A percentile compares a stretch with the other conserved stretches of the same genome.
These are phyloP conservation scores for Venusia cambrica DNA, from an alignment of 2,888 invertebrate species.

Conservation along the genomic window DNA sequence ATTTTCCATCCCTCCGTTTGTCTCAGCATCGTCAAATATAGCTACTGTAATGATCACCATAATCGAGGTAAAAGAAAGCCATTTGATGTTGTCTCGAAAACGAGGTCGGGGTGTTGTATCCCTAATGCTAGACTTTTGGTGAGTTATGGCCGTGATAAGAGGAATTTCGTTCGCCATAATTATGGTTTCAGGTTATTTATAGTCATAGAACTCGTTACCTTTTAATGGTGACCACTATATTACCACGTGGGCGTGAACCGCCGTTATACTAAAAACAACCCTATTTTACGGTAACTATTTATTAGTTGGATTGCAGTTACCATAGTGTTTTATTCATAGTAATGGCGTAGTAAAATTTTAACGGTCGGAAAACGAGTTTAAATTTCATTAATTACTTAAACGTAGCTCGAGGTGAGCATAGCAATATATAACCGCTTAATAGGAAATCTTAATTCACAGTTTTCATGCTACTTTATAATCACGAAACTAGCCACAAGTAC, in stretches of 20 bases:
- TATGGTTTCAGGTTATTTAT: conserved; percentile 68
- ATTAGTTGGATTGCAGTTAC: conserved; percentile 38
- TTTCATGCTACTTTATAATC: conserved; percentile 7
- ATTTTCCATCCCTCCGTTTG: conserved; percentile 53
- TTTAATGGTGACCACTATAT: conserved; percentile 77
- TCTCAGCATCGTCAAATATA: conserved; percentile 31
- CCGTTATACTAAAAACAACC: conserved; percentile 49
- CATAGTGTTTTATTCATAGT: conserved; percentile 29
- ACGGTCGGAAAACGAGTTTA: conserved; percentile 17
- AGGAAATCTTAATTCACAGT: conserved; percentile 11
- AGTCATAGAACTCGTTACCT: conserved; percentile 64
- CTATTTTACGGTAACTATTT: conserved; percentile 49
- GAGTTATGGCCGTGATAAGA: conserved; percentile 74
- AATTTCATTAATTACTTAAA: conserved; percentile 17
- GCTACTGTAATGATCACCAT: conserved; percentile 62
- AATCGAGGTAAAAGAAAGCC: conserved; percentile 66
- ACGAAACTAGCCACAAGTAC: background rate
- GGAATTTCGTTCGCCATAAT: conserved; percentile 71
- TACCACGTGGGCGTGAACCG: conserved; percentile 59
- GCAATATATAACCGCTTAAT: conserved; percentile 10
- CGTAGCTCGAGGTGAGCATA: conserved; percentile 9
- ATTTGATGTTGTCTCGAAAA: conserved; percentile 48
- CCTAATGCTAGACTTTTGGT: conserved; percentile 65
- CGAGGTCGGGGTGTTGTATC: conserved; percentile 46
- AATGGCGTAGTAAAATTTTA: conserved; percentile 24